Evolutionary conservation across 2,888 invertebrate genomes (phyloP), one percentile per base, ranked within the genome.

Genomic region (Lumbricus terrestris): DNA sequence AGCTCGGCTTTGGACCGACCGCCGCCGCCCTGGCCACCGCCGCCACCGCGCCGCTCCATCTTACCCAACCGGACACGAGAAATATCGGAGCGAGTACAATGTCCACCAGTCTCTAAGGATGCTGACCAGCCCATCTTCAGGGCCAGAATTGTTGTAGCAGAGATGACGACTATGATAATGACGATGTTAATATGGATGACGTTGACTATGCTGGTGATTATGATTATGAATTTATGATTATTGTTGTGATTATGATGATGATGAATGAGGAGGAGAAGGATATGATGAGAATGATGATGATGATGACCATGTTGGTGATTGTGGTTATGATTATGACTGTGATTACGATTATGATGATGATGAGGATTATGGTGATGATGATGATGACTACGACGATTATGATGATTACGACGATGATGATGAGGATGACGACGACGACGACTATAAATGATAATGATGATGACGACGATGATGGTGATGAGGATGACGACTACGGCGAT

Each of bases 1-100:
- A 85, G 85, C 85, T 85, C 85, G 85, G 85, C 85, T 85, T 85
- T 37, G 85, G 85, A 35, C 85, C 85, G 34, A 37, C 85, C 35
- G 0, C 85, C 20, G 35, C 37, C 20, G 6, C 85, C 0, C 23
- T 35, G 20, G 0, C 85, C 20, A 34, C 37, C 20, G 6, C 85
- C 0, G 85, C 85, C 35, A 85, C 85, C 37, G 35, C 37, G 0
- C 33, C 85, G 0, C 85, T 23, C 18, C 85, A 34, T 20, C 85
- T 35, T 5, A 34, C 34, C 3, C 85, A 85, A 37, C 8, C 85
- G 35, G 85, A 34, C 16, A 85, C 18, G 3, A 34, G 85, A 35
- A 85, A 85, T 23, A 6, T 35, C 34, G 85, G 34, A 6, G 13
- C 37, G 20, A 85, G 35, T 37, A 85, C 85, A 33, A 37, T 85